A percentile compares a stretch with the other conserved stretches of the same genome.
Conservation (phyloP, 2,888 invertebrate genomes). For the Julus scandinavius region DNA sequence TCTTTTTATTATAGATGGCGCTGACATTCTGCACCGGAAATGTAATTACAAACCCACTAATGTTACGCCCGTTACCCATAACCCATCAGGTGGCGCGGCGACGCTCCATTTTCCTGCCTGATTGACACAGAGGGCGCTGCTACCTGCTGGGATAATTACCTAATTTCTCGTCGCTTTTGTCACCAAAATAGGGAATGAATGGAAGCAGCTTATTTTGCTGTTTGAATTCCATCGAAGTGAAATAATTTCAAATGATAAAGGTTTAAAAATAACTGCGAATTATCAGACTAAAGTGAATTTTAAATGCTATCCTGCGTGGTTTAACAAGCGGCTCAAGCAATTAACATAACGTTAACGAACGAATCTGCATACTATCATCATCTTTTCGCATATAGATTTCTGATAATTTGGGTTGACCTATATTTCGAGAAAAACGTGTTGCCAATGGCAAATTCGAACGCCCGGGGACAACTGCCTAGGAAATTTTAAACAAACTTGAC, state of each 20-base stretch:
- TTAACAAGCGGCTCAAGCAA: background rate
- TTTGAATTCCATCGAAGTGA: background rate
- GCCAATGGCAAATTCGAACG: background rate
- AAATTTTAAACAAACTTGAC: background rate
- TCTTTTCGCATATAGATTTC: background rate
- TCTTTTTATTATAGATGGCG: too few relatives aligned
- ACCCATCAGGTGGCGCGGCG: background rate
- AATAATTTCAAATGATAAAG: background rate
- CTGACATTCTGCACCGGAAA: too few relatives aligned
- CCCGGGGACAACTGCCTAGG: background rate
- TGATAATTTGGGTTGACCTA: background rate
- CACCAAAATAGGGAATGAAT: background rate
- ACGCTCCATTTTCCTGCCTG: background rate
- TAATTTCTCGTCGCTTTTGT: background rate
- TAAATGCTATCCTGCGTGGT: background rate
- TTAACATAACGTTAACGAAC: slow-evolving; percentile 11
- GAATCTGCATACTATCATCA: background rate
- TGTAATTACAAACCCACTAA: too few relatives aligned
- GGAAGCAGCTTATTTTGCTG: background rate
- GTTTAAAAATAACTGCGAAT: background rate
- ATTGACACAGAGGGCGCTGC: background rate
- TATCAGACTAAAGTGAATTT: background rate
- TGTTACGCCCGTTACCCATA: too few relatives aligned
- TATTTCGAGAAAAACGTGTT: background rate
- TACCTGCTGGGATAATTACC: background rate